Base-by-base conservation (phyloP, 2,797 vertebrate species). In the Girardinus metallicus region DNA sequence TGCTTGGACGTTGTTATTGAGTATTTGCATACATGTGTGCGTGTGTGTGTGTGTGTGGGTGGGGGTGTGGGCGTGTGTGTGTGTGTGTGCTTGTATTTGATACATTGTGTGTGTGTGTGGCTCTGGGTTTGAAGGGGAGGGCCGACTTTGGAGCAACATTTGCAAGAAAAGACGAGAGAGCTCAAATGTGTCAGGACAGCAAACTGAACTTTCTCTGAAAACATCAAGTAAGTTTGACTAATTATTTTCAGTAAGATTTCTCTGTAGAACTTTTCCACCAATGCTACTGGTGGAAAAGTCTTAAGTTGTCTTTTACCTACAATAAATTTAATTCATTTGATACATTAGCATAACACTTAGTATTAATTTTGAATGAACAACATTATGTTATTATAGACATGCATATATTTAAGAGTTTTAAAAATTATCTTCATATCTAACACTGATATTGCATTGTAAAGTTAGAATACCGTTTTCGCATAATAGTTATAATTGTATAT, bases 221-320 rank as follows among this genome's bases (percentile, higher is more conserved):
- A 41, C 73, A 74, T 57, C 76, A 79, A 87, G 92, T 92, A 74
- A 79, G 84, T 57, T 12, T 11, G 21, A 29, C 49, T 26, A 5
- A 62, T 9, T 4, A 15, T 44, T 60, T 70, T 5, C 64, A 15
- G 2, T 13, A 26, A 36, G 16, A 1, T 6, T 18, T 16, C 26
- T 46, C 9, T 51, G 74, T n/a, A 1, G 31, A 39, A 73, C 26
- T 64, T 13, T 51, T 29, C 62, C 1, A n/a, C 2, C 51, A 26
- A 9, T 60, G 39, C 23, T 34, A 8, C 15, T 1, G 13, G 34
- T n/a, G 4, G 43, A 23, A 34, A 47, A 36, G 7, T 44, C 4
- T 10, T 12, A 44, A 51, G 47, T 3, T 53, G 3, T 62, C 8
- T 4, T 8, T 72, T 77, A 21, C 46, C 36, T 34, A 11, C n/a